Percentiles rank a stretch among this genome's conserved stretches.
Evolutionary conservation across 2,113 vertebrate genomes (phyloP).

Genomic region (Syngnathus typhle): DNA sequence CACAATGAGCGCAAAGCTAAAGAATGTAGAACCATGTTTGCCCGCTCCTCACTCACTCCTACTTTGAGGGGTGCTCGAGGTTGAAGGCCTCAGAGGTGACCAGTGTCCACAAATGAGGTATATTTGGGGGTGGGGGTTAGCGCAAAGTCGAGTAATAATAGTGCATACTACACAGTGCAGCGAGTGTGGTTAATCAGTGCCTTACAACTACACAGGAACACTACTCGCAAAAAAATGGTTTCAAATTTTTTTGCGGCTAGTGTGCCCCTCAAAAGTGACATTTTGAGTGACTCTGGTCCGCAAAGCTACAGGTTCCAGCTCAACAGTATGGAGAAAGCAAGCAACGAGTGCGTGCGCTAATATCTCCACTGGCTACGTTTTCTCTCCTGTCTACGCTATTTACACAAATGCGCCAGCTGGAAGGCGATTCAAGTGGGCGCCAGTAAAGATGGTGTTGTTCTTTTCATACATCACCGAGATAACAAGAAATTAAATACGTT

Average conservation of each 20-base stretch:
- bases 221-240: slow-evolving; percentile 1
- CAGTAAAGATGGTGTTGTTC: not conserved
- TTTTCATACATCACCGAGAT: not conserved
- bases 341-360: not conserved
- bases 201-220: slow-evolving; percentile 41
- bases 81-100: slow-evolving; percentile 58
- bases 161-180: slow-evolving; percentile 51
- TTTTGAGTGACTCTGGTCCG: slow-evolving; percentile 8
- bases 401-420: not conserved
- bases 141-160: not conserved
- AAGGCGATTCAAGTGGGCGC: not conserved
- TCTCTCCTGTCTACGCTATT: not conserved
- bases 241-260: not conserved
- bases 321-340: not conserved
- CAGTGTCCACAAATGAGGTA: slow-evolving; percentile 39
- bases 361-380: not conserved
- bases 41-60: not conserved
- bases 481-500: too few species aligned
- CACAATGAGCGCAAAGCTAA: not conserved
- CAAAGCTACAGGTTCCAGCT: slow-evolving; percentile 24
- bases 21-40: not conserved
- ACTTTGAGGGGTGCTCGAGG: slow-evolving; percentile 27
- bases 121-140: slow-evolving; percentile 8
- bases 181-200: slow-evolving; percentile 44
- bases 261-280: not conserved